Evolutionary conservation across 2,113 vertebrate genomes (phyloP).

Genomic region (Marmota flaviventris): DNA sequence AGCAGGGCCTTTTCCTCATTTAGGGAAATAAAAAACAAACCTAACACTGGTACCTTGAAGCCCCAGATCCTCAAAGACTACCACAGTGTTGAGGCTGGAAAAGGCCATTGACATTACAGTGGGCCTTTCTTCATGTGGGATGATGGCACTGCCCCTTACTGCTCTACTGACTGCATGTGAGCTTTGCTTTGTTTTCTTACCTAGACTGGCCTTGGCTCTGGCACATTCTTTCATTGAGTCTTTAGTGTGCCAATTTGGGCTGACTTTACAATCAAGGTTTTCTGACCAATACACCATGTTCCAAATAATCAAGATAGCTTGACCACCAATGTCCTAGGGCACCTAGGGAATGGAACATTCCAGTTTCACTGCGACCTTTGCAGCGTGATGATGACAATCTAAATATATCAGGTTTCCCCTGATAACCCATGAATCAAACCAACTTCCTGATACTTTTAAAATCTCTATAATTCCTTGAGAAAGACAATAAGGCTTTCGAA

Average conservation of each 20-base stretch:
- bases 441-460: not conserved
- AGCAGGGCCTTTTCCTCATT: not conserved
- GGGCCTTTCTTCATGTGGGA: not conserved
- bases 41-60: not conserved
- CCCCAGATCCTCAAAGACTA: not conserved
- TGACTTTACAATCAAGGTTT: conserved; percentile 1
- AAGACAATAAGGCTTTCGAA: conserved; percentile 7
- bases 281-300: not conserved
- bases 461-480: not conserved
- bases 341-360: conserved; percentile 13
- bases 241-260: not conserved
- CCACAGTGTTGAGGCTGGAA: not conserved
- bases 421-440: not conserved
- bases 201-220: not conserved
- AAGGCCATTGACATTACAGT: not conserved
- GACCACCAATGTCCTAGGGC: not conserved
- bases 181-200: not conserved
- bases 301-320: not conserved
- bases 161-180: not conserved
- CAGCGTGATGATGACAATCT: not conserved
- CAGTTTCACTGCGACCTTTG: not conserved
- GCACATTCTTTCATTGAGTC: not conserved
- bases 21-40: not conserved
- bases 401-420: not conserved
- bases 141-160: not conserved